Conservation (phyloP, 30 jellyfish, hydroid and myxozoan species). For the Pseudorhiza aurosa region DNA sequence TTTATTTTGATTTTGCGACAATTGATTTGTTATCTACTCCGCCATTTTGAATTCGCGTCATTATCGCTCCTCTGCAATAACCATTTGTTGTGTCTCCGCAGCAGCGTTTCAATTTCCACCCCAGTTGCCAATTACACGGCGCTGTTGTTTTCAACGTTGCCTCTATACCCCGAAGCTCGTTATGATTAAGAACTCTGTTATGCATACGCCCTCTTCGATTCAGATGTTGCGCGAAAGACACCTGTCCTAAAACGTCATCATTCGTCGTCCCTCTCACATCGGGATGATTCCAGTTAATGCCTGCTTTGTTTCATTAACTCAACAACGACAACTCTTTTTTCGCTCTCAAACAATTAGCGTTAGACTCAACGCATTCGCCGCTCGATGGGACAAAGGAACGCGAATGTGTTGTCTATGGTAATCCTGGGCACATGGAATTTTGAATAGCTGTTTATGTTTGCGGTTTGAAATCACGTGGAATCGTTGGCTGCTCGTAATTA, state of each 20-base stretch:
- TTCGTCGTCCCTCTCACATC: no score
- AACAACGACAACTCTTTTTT: neutral
- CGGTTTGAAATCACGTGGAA: slow-evolving; percentile 24
- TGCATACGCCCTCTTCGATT: no score
- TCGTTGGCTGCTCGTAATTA: neutral
- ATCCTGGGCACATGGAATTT: slow-evolving; percentile 44
- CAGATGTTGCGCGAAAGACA: neutral
- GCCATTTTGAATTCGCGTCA: no score
- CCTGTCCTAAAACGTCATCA: neutral
- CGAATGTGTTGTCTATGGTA: slow-evolving; percentile 22
- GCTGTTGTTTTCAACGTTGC: no score
- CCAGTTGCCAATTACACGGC: no score
- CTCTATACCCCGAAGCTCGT: no score
- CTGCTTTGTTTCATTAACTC: neutral
- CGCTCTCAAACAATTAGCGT: neutral
- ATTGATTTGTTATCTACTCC: no score
- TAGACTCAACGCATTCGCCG: neutral
- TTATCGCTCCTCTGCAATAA: no score
- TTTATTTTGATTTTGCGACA: no score
- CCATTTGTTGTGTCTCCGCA: no score
- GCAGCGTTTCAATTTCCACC: no score
- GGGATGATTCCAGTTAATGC: slow-evolving; percentile 7
- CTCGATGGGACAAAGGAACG: neutral
- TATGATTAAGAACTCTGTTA: no score
- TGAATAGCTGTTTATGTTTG: slow-evolving; percentile 37